Conservation (phyloP, 2,113 vertebrate species). For the Orthochromis indermauri region DNA sequence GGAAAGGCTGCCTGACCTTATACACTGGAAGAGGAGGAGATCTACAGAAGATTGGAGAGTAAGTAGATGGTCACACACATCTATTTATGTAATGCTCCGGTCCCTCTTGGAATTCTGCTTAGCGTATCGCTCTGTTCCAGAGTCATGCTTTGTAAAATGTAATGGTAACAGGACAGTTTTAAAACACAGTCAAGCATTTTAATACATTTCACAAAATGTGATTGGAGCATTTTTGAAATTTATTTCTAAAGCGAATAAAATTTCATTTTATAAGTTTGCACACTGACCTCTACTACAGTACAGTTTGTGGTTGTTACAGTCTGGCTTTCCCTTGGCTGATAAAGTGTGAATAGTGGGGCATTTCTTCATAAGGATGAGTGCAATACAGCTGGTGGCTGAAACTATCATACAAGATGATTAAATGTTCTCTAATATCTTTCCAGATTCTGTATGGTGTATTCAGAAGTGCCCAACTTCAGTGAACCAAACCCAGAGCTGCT, state of each 20-base stretch:
- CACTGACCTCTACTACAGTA: too few species aligned
- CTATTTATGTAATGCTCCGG: background rate
- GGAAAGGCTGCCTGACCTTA: conserved; percentile 95
- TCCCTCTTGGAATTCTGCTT: background rate
- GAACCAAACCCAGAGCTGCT: conserved; percentile 88
- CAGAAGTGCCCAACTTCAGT: conserved; percentile 98
- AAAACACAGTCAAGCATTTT: background rate
- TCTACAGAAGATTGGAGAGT: conserved; percentile 98
- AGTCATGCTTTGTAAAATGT: background rate
- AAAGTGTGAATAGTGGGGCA: background rate
- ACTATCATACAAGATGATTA: background rate
- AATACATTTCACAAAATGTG: background rate
- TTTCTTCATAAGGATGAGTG: background rate
- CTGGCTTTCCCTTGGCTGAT: background rate
- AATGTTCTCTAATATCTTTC: background rate
- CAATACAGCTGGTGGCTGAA: background rate
- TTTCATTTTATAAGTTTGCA: background rate
- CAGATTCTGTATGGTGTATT: conserved; percentile 99
- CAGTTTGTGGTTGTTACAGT: background rate
- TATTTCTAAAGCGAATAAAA: background rate
- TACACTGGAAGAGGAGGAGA: conserved; percentile 97
- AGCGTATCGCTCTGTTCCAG: background rate
- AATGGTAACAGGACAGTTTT: background rate
- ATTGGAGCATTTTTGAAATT: background rate
- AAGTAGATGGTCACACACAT: conserved; percentile 60